Conservation (phyloP, 1,140 invertebrate species). For the Nasonia longicornis region DNA sequence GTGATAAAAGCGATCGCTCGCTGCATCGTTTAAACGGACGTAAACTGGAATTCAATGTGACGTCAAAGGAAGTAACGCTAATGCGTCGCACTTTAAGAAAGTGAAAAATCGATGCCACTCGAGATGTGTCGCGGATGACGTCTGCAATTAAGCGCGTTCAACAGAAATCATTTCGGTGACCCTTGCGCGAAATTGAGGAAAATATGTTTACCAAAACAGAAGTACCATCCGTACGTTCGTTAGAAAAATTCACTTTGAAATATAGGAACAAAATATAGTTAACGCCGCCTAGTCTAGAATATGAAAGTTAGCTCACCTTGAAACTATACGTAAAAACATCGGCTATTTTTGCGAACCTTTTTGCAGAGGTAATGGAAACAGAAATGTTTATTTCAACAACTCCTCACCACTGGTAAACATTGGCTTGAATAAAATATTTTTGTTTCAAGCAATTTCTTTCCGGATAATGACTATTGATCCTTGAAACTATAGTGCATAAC, state of each 20-base stretch:
- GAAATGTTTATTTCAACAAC: neutral
- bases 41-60: neutral
- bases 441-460: neutral
- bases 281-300: neutral
- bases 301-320: conserved; percentile 20
- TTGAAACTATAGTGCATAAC: too few species aligned
- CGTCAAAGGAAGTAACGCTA: neutral
- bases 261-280: neutral
- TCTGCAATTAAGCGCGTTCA: neutral
- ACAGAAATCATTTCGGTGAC: neutral
- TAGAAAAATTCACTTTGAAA: neutral
- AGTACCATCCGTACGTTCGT: too few species aligned
- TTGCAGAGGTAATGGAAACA: neutral
- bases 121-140: neutral
- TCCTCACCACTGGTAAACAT: neutral
- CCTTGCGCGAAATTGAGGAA: too few species aligned
- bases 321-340: conserved; percentile 10
- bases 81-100: conserved; percentile 16
- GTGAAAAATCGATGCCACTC: conserved; percentile 24
- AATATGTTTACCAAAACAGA: too few species aligned
- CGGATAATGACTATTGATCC: neutral
- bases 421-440: conserved; percentile 4
- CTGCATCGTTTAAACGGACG: neutral
- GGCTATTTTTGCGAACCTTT: neutral
- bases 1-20: neutral